Evolutionary conservation across 1,140 invertebrate species (phyloP).

Genomic region (Steinernema khuongi): DNA sequence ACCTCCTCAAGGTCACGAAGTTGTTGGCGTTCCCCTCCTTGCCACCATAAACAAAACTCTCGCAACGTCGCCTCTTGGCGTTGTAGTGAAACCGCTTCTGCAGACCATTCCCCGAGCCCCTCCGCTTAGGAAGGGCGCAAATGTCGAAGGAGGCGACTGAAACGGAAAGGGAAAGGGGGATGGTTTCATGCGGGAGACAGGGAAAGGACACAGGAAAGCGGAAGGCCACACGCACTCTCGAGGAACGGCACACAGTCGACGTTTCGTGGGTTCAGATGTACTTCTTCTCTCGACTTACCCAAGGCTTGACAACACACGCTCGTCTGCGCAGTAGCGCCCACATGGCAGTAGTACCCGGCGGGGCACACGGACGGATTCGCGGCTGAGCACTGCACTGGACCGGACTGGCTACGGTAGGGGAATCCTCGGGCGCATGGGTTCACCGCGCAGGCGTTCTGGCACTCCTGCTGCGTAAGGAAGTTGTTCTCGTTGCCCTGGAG

Average conservation of each 20-base stretch:
- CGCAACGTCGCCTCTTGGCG: not conserved
- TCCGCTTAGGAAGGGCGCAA: not conserved
- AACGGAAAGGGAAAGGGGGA: conserved; percentile 4
- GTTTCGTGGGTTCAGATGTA: conserved; percentile 10
- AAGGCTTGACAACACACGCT: conserved; percentile 56
- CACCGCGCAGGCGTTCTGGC: conserved; percentile 51
- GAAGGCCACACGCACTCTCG: conserved; percentile 21
- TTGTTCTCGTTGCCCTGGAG: conserved; percentile 58
- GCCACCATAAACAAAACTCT: not conserved
- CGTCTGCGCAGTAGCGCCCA: conserved; percentile 50
- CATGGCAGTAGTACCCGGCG: conserved; percentile 52
- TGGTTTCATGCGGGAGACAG: not conserved
- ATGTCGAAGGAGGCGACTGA: not conserved
- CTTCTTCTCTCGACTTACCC: conserved; percentile 42
- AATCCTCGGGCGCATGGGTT: conserved; percentile 51
- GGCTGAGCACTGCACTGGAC: conserved; percentile 52
- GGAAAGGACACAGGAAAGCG: not conserved
- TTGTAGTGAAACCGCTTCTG: not conserved
- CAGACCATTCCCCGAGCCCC: not conserved
- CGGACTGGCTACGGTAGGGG: conserved; percentile 47
- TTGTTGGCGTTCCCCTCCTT: not conserved
- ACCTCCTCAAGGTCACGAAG: not conserved
- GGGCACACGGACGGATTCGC: conserved; percentile 45
- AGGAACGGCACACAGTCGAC: conserved; percentile 22
- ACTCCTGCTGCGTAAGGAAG: conserved; percentile 49